Evolutionary conservation across 2,888 invertebrate genomes (phyloP).

Genomic region (Acronicta alni): DNA sequence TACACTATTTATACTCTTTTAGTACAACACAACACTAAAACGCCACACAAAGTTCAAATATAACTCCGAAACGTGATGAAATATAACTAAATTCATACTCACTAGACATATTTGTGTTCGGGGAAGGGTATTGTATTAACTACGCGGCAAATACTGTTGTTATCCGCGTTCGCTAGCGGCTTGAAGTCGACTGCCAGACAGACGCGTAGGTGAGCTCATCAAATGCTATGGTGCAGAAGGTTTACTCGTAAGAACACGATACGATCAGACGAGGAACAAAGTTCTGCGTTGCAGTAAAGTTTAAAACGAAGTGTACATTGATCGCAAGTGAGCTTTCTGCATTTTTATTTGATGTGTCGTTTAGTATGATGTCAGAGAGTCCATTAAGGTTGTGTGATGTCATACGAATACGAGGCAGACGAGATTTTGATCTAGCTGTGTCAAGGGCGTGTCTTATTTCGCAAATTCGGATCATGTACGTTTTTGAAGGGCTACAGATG

Average conservation of each 20-base stretch:
- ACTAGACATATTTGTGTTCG: slow-evolving; percentile 29
- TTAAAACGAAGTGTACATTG: no score
- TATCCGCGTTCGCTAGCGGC: slow-evolving; percentile 21
- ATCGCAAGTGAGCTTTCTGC: slow-evolving; percentile 18
- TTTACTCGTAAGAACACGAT: neutral
- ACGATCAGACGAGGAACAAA: neutral
- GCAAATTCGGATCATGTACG: slow-evolving; percentile 16
- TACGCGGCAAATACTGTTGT: slow-evolving; percentile 5
- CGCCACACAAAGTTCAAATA: neutral
- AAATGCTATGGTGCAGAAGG: slow-evolving; percentile 26
- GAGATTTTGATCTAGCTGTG: slow-evolving; percentile 42
- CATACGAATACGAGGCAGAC: slow-evolving; percentile 42
- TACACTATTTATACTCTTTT: slow-evolving; percentile 10
- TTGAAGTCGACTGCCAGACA: slow-evolving; percentile 26
- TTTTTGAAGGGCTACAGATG: neutral
- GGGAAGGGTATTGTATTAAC: slow-evolving; percentile 22
- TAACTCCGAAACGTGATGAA: neutral
- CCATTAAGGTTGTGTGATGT: slow-evolving; percentile 45
- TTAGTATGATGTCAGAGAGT: slow-evolving; percentile 44
- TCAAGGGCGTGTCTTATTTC: slow-evolving; percentile 50
- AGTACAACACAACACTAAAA: slow-evolving; percentile 1
- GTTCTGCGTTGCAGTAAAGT: no score
- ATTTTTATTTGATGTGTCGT: neutral
- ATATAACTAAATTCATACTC: slow-evolving; percentile 32
- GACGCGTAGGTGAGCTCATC: slow-evolving; percentile 22